Evolutionary conservation across 2,888 invertebrate species (phyloP), one percentile per base, ranked within the genome.

Genomic region (Neocrepidodera transversa): DNA sequence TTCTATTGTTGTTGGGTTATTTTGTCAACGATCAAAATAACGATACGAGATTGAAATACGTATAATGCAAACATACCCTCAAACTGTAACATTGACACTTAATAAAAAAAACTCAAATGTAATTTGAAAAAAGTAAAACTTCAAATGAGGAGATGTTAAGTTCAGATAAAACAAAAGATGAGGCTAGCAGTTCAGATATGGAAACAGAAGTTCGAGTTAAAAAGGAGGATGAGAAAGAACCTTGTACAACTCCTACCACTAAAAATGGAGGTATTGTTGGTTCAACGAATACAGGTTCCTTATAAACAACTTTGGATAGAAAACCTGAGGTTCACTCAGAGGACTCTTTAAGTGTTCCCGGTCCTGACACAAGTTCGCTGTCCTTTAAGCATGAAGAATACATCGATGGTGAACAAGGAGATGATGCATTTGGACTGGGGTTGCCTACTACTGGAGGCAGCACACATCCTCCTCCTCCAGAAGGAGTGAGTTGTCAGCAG

Each of bases 391-490:
- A 76, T 30, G 79, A 80, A 66, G 78, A 78, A 66, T 73, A 74
- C 65, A 64, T 79, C 55, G 79, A 79, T 65, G 70, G 72, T 53
- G 79, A 79, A 62, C 66, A 78, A 61, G 72, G 76, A 52, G 70
- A 74, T 50, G 80, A 80, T 71, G 74, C 78, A 50, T 78, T 79
- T 65, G 72, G 70, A 30, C 70, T 78, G 65, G 75, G 74, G 48
- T 69, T 76, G 51, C 72, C 74, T 50, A 65, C 74, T 45, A 64
- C 73, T 60, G 69, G 68, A 51, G 62, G 63, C 40, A 73, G 75
- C 54, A 70, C 75, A 43, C 74, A 74, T 66, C 73, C 75, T 43
- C 76, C 80, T 62, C 83, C 85, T 32, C 82, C 84, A 57, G 88
- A 89, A 72, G 84, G 84, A 65, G 86, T 89, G 35, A n/a, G n/a